Conservation (phyloP, 2,113 vertebrate species). For the Parus major region DNA sequence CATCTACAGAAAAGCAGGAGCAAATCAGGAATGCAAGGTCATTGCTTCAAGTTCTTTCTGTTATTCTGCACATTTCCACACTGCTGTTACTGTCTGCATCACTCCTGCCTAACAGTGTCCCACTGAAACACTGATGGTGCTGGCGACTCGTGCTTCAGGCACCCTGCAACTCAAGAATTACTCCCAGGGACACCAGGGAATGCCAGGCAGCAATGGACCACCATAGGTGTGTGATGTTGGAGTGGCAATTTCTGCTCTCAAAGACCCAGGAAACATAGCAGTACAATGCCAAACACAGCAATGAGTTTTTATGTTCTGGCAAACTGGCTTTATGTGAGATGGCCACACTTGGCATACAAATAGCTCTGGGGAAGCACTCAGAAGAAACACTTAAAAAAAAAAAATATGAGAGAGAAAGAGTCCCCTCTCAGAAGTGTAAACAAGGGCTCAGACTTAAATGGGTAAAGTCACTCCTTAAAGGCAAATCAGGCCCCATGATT, state of each 20-base stretch:
- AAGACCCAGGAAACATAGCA: background rate
- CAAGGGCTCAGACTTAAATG: background rate
- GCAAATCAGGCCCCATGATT: background rate
- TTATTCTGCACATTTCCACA: background rate
- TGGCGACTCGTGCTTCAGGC: background rate
- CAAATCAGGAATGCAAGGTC: background rate
- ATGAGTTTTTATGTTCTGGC: background rate
- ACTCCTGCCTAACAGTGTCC: background rate
- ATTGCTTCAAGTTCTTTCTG: background rate
- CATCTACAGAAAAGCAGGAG: background rate
- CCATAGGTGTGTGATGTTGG: rapidly evolving
- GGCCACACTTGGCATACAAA: background rate
- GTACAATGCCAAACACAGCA: background rate
- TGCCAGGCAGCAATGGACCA: background rate
- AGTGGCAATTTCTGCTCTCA: background rate
- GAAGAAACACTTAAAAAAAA: background rate
- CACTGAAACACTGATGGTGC: background rate
- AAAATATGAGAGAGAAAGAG: background rate
- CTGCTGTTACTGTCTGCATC: background rate
- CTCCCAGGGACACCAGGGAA: background rate
- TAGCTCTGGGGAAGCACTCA: background rate
- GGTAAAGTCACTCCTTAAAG: background rate
- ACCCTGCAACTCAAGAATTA: background rate
- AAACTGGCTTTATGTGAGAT: background rate
- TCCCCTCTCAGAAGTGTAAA: background rate